Conservation (phyloP, 1,140 invertebrate species). For the Eumeta japonica region DNA sequence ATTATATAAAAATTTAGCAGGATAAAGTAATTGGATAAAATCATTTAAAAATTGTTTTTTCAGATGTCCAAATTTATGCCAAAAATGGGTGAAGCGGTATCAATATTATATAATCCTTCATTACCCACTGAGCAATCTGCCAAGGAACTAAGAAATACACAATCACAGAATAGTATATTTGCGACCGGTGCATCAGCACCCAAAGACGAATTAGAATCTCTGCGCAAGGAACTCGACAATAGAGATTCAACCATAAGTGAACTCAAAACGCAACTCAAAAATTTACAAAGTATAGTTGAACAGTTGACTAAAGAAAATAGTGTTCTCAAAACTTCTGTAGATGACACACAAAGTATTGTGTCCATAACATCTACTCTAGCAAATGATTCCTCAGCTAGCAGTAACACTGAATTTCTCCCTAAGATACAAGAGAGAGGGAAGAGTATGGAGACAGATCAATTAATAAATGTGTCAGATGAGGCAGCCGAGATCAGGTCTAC, state of each 20-base stretch:
- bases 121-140: conserved; percentile 32
- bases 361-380: conserved; percentile 34
- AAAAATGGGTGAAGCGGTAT: conserved; percentile 36
- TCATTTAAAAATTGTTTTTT: conserved; percentile 2
- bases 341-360: conserved; percentile 37
- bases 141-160: conserved; percentile 15
- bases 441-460: conserved; percentile 38
- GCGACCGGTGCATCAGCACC: conserved; percentile 11
- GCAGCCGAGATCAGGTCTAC: conserved; percentile 22
- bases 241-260: conserved; percentile 58
- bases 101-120: conserved; percentile 42
- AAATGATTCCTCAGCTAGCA: conserved; percentile 31
- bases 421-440: conserved; percentile 30
- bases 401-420: conserved; percentile 12
- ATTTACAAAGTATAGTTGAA: conserved; percentile 63
- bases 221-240: conserved; percentile 44
- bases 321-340: conserved; percentile 59
- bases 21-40: no score
- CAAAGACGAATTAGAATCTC: conserved; percentile 33
- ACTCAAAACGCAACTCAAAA: conserved; percentile 61
- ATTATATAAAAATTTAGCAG: no score
- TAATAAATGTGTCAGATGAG: conserved; percentile 13
- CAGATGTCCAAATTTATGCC: conserved; percentile 31
- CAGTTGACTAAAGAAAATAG: conserved; percentile 70
- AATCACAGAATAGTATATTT: conserved; percentile 21